Percentiles rank a stretch among this genome's conserved stretches.
Evolutionary conservation across 2,888 invertebrate species (phyloP).

Genomic region (Masnerella sp.): DNA sequence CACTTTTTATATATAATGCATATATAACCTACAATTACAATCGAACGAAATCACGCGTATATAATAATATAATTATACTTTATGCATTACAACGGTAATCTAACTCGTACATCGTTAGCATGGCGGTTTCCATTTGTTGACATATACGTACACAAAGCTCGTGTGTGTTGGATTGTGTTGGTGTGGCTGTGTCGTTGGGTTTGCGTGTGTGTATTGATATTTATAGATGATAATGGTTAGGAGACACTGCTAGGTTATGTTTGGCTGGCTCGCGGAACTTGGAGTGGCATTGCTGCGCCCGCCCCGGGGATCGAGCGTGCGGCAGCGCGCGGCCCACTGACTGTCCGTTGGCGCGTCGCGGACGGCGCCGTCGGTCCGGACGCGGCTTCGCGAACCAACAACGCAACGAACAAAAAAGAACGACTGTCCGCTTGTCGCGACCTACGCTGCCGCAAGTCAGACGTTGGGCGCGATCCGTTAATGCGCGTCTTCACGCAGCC

Average conservation of each 20-base stretch:
- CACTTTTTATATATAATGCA: too few relatives aligned
- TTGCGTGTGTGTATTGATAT: background rate
- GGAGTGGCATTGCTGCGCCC: slow-evolving; percentile 26
- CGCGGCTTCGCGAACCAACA: slow-evolving; percentile 16
- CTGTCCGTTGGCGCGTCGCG: slow-evolving; percentile 15
- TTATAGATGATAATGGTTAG: background rate
- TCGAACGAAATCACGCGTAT: too few relatives aligned
- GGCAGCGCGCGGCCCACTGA: slow-evolving; percentile 11
- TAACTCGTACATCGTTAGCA: too few relatives aligned
- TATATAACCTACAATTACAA: too few relatives aligned
- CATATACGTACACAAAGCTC: too few relatives aligned
- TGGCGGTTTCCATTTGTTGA: too few relatives aligned
- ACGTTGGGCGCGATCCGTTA: slow-evolving; percentile 28
- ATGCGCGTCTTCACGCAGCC: slow-evolving; percentile 52
- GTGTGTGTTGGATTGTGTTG: too few relatives aligned
- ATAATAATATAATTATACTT: too few relatives aligned
- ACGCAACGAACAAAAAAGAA: slow-evolving; percentile 51
- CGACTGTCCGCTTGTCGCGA: slow-evolving; percentile 51
- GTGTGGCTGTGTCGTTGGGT: too few relatives aligned
- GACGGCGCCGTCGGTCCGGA: background rate
- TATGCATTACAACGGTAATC: too few relatives aligned
- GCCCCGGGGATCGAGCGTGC: slow-evolving; percentile 20
- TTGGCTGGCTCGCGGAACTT: slow-evolving; percentile 21
- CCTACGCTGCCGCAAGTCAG: slow-evolving; percentile 46
- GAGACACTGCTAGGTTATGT: slow-evolving; percentile 40